A percentile compares a stretch with the other conserved stretches of the same genome.
Evolutionary conservation across 2,888 invertebrate species (phyloP).

Genomic region (Lapara coniferarum): DNA sequence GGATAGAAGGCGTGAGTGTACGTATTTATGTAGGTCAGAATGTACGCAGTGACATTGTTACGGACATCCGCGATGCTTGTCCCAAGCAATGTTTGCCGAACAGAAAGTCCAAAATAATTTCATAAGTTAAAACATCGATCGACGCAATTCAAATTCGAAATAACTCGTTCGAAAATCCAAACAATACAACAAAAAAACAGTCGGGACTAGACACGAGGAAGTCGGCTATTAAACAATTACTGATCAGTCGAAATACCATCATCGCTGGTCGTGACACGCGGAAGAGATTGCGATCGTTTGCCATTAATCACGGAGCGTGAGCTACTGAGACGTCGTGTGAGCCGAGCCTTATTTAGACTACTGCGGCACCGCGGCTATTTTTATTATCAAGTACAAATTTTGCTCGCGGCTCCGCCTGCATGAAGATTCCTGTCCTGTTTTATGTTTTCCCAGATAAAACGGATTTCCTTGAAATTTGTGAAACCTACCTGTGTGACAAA

Average conservation of each 20-base stretch:
- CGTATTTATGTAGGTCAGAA: too few relatives aligned
- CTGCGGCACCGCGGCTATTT: slow-evolving; percentile 21
- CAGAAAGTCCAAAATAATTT: background rate
- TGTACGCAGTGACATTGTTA: too few relatives aligned
- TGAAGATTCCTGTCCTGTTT: too few relatives aligned
- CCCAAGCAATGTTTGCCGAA: too few relatives aligned
- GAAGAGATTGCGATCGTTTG: slow-evolving; percentile 62
- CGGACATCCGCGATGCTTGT: too few relatives aligned
- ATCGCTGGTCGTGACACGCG: slow-evolving; percentile 51
- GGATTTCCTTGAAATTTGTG: too few relatives aligned
- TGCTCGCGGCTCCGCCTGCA: too few relatives aligned
- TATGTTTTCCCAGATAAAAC: too few relatives aligned
- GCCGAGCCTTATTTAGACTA: slow-evolving; percentile 26
- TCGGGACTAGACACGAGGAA: slow-evolving; percentile 25
- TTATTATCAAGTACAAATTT: slow-evolving; percentile 3
- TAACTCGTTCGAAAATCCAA: background rate
- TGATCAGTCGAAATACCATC: slow-evolving; percentile 22
- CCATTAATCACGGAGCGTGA: slow-evolving; percentile 52
- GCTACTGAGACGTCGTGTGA: slow-evolving; percentile 24
- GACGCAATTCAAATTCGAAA: background rate
- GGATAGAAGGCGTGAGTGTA: too few relatives aligned
- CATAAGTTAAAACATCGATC: background rate
- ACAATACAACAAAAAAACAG: slow-evolving; percentile 17
- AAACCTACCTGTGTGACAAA: too few relatives aligned
- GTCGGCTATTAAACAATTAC: slow-evolving; percentile 24